These are phyloP conservation scores for Eupithecia vulgata DNA, from an alignment of 2,888 invertebrate species.

Conservation along the genomic window DNA sequence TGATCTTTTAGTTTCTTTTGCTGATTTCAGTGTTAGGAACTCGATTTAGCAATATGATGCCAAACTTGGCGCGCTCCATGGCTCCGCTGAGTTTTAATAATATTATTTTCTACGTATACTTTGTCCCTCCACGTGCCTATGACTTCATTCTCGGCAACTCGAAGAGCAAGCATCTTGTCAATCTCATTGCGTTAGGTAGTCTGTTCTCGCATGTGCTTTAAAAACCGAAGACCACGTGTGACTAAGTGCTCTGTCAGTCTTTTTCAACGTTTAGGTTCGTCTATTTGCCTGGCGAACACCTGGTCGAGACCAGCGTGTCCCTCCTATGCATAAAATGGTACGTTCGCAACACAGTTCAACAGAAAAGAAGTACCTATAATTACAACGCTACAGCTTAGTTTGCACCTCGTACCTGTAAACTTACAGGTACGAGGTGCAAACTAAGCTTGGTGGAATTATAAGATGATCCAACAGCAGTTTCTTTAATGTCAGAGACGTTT, in stretches of 20 bases:
- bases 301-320: background rate
- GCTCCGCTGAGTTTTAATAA: slow-evolving; percentile 39
- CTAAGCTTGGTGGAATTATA: too few relatives aligned
- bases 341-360: background rate
- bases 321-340: background rate
- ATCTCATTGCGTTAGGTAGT: too few relatives aligned
- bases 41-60: too few relatives aligned
- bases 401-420: too few relatives aligned
- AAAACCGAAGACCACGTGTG: background rate
- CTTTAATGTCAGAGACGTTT: background rate
- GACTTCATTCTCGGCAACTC: background rate
- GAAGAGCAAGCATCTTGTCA: background rate
- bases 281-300: background rate
- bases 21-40: too few relatives aligned
- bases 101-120: background rate
- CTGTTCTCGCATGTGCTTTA: background rate
- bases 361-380: background rate
- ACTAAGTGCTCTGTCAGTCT: background rate
- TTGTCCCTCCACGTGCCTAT: too few relatives aligned
- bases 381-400: too few relatives aligned
- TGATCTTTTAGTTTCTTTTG: too few relatives aligned
- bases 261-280: background rate
- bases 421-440: too few relatives aligned
- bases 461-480: background rate
- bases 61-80: too few relatives aligned